Base-by-base conservation (phyloP, 2,888 invertebrate genomes). In the Seira musarum region DNA sequence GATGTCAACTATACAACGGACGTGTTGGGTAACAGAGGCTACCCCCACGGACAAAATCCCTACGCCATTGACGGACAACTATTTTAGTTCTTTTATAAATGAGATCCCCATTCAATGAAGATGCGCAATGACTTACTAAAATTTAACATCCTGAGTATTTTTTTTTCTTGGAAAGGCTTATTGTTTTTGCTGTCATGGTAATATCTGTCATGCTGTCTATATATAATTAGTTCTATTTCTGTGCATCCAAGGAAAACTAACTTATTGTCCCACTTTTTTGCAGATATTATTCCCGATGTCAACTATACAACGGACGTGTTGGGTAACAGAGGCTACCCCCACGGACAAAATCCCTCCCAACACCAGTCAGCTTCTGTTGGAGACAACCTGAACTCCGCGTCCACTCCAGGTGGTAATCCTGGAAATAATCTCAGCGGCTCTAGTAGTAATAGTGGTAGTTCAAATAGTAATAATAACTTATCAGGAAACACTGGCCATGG, bases 1-100 rank as follows among this genome's bases (percentile, higher is more conserved):
- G 87, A 87, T 74, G 85, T 85, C 40, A 87, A 87, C 83, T 87
- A 86, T 71, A 85, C 83, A 65, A 84, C 67, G 49, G 74, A 69
- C 71, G 70, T 70, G 53, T 22, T 73, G 60, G 83, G 81, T 35
- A 82, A 77, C 78, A 65, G 85, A 69, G 83, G 80, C 17, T 82
- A 82, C 65, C 81, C 81, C 22, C 84, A 84, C 66, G 35, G 80
- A 13, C 84, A 81, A 74, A 83, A 79, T 63, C 79, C 84, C 19
- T 30, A n/a, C n/a, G n/a, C n/a, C n/a, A n/a, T n/a, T n/a, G n/a
- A n/a, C n/a, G n/a, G n/a, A n/a, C n/a, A n/a, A n/a, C n/a, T n/a
- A n/a, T n/a, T n/a, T n/a, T n/a, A n/a, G n/a, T n/a, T n/a, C n/a
- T n/a, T n/a, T n/a, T n/a, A n/a, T n/a, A n/a, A n/a, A n/a, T n/a